Base-by-base conservation (phyloP, 1,140 invertebrate genomes). In the Hyles vespertilio region DNA sequence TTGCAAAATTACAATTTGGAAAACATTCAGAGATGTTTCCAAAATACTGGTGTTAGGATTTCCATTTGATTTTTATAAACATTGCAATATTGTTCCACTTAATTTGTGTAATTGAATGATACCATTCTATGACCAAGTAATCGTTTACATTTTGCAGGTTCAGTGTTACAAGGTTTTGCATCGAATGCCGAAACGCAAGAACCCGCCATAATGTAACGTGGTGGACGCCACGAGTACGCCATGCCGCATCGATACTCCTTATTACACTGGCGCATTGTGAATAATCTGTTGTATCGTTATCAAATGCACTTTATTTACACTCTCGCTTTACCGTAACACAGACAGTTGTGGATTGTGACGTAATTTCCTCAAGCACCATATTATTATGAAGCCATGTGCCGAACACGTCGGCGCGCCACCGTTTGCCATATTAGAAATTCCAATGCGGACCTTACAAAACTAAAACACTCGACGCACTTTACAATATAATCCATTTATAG, bases 401-500 rank as follows among this genome's bases (percentile, higher is more conserved):
- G 73, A 77, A 77, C 84, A 88, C 82, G 85, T 85, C 85, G 80
- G 79, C 77, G 74, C 80, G 74, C 73, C 60, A 67, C 74, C 64
- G 67, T 71, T 76, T 61, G 81, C 71, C 76, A 75, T 81, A 77
- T 77, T 79, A 80, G 67, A 86, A 84, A 87, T 84, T 85, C 83
- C 81, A 79, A 77, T 78, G 81, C 84, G 74, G 77, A 86, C 79
- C 77, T 87, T 79, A 81, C 67, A 72, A 77, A 75, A 72, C 59
- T 73, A 70, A 63, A 67, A 65, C 67, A 65, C 60, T 64, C 59
- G 63, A 56, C 59, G 57, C 81, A 84, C 81, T 86, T 83, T 80
- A 89, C 76, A 87, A 85, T 84, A 86, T 89, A 89, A 89, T 89
- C 86, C 86, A 87, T 87, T 87, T 87, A 76, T 81, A 80, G 68